Percentiles rank a stretch among this genome's conserved stretches.
Evolutionary conservation across 2,888 invertebrate species (phyloP).

Genomic region (Acanthosepion esculentum): DNA sequence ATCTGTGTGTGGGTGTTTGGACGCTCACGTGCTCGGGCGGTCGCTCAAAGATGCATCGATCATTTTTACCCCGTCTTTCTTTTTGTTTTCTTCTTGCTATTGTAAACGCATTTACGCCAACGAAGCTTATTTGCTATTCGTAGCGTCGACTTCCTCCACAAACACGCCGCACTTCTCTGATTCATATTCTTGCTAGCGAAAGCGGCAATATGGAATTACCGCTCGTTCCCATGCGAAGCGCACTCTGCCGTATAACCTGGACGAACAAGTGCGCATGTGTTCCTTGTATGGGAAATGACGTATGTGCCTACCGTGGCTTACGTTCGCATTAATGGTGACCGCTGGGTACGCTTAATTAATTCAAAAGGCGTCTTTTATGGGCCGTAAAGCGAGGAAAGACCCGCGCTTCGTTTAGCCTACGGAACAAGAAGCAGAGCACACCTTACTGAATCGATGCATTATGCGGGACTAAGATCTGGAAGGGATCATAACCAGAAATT

Average conservation of each 20-base stretch:
- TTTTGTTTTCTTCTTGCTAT: neutral
- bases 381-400: neutral
- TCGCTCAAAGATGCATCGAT: neutral
- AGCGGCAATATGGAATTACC: neutral
- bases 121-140: neutral
- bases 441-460: neutral
- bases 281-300: neutral
- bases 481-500: neutral
- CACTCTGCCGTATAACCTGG: neutral
- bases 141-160: neutral
- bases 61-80: neutral
- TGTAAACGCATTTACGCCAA: neutral
- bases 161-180: neutral
- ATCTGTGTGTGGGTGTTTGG: neutral
- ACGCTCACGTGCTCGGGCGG: too few species aligned
- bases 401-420: neutral
- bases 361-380: conserved; percentile 18
- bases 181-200: neutral
- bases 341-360: neutral
- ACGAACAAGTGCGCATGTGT: neutral
- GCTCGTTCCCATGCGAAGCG: neutral
- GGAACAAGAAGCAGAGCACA: neutral
- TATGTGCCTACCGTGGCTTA: neutral
- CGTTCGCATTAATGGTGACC: neutral
- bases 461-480: neutral